A percentile compares a stretch with the other conserved stretches of the same genome.
Conservation (phyloP, 2,113 vertebrate species). For the Formicarius rufipectus region DNA sequence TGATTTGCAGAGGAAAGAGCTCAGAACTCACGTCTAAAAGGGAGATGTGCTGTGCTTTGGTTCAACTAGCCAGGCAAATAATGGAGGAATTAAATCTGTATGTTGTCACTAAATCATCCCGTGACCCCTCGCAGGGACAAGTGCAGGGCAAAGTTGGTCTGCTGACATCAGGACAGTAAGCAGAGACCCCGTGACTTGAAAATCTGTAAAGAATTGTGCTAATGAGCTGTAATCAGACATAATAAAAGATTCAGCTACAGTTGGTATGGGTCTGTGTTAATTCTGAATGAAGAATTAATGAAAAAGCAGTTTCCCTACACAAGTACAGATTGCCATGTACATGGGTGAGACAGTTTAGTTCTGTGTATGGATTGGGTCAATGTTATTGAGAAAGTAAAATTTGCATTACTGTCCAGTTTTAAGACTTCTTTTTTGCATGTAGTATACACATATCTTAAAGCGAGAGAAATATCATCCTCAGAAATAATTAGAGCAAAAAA, state of each 20-base stretch:
- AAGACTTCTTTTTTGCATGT: not conserved
- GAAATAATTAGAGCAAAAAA: constrained; percentile 37
- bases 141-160: not conserved
- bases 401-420: not conserved
- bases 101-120: not conserved
- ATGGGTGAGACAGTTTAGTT: not conserved
- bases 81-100: not conserved
- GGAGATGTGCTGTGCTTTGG: not conserved
- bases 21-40: not conserved
- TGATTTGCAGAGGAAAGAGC: not conserved
- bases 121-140: not conserved
- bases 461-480: not conserved
- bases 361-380: not conserved
- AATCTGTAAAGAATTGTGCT: not conserved
- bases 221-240: not conserved
- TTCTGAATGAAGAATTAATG: not conserved
- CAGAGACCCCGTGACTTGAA: not conserved
- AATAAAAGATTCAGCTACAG: not conserved
- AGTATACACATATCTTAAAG: not conserved
- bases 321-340: not conserved
- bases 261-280: not conserved
- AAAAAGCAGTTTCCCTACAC: not conserved
- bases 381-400: not conserved
- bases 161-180: not conserved
- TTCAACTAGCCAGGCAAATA: not conserved